phyloP scores from a whole-genome alignment of 1,140 invertebrate genomes.

The Drosophila parvula region DNA sequence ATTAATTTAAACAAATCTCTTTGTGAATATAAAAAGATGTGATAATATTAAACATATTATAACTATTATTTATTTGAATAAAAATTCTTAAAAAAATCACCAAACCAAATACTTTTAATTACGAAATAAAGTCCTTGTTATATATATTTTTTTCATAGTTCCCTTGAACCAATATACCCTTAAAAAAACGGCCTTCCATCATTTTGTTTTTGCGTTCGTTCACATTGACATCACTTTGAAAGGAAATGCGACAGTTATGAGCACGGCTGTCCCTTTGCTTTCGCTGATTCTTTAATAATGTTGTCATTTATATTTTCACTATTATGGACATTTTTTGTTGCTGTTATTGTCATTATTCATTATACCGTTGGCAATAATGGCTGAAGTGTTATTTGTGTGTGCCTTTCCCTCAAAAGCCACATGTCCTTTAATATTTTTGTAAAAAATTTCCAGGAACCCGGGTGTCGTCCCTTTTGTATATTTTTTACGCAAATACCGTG shows the following conservation, averaged over 20 bases:
- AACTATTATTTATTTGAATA: no score
- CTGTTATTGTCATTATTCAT: slow-evolving; percentile 66
- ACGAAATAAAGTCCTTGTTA: no score
- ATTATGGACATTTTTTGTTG: slow-evolving; percentile 45
- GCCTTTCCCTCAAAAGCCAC: background rate
- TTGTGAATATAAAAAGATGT: background rate
- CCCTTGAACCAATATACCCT: background rate
- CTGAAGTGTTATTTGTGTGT: slow-evolving; percentile 41
- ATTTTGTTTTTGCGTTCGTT: slow-evolving; percentile 26
- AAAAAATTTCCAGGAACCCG: slow-evolving; percentile 31
- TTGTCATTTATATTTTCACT: slow-evolving; percentile 66
- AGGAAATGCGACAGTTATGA: slow-evolving; percentile 52
- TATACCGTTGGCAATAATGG: slow-evolving; percentile 48
- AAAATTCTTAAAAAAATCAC: background rate
- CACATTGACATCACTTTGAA: slow-evolving; percentile 61
- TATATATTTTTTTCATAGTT: no score
- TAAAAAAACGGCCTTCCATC: no score
- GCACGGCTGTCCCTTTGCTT: slow-evolving; percentile 25
- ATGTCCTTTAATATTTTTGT: slow-evolving; percentile 44
- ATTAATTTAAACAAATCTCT: no score
- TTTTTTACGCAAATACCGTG: slow-evolving; percentile 49
- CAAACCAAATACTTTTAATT: background rate
- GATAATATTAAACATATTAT: no score
- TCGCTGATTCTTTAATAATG: slow-evolving; percentile 67
- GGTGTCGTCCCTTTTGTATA: slow-evolving; percentile 31